A percentile compares a stretch with the other conserved stretches of the same genome.
phyloP scores from a whole-genome alignment of 2,797 vertebrate species.

The Bradypodion ventrale region DNA sequence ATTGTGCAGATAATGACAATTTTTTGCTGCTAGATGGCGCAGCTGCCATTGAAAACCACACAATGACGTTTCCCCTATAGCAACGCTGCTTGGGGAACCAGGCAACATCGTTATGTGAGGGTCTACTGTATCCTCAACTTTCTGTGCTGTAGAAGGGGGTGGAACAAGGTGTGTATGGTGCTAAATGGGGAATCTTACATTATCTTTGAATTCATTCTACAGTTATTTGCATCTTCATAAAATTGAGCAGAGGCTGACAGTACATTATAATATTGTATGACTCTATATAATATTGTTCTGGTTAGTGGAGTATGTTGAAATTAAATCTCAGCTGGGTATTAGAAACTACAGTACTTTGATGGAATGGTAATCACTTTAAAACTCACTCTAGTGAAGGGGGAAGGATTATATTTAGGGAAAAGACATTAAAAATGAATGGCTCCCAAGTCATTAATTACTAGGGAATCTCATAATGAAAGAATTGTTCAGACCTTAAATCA shows the following conservation, averaged over 20 bases:
- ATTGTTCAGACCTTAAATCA: conserved; percentile 42
- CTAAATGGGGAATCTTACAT: not conserved
- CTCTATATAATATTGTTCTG: conserved; percentile 61
- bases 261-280: conserved; percentile 67
- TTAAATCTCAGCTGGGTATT: conserved; percentile 60
- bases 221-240: conserved; percentile 20
- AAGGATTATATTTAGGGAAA: conserved; percentile 55
- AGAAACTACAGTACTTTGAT: conserved; percentile 55
- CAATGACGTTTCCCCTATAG: too few species aligned
- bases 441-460: conserved; percentile 59
- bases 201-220: not conserved
- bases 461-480: conserved; percentile 58
- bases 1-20: too few species aligned
- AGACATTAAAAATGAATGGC: conserved; percentile 62
- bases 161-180: not conserved
- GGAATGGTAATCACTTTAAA: conserved; percentile 55
- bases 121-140: not conserved
- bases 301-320: conserved; percentile 58
- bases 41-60: too few species aligned
- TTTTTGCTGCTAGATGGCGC: too few species aligned
- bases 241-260: conserved; percentile 59
- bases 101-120: too few species aligned
- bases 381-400: conserved; percentile 54
- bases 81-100: too few species aligned
- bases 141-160: not conserved